These are phyloP conservation scores for Rhizomys pruinosus DNA, from an alignment of 2,113 vertebrate species.

Conservation along the genomic window DNA sequence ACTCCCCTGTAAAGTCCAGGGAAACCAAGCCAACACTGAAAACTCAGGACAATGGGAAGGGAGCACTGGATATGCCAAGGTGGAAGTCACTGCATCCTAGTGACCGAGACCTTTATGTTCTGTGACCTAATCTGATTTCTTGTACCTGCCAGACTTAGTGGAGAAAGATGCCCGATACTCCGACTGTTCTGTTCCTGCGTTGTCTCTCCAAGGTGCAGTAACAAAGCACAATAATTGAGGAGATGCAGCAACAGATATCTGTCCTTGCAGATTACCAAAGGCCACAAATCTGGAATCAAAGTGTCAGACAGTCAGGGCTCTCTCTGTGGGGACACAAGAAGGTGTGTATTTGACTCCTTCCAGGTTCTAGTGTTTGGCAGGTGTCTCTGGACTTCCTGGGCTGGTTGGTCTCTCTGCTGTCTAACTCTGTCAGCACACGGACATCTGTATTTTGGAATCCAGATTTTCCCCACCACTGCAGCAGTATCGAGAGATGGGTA, in stretches of 20 bases:
- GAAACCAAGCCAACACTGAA: background rate
- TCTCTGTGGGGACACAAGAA: background rate
- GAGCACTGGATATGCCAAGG: accelerated
- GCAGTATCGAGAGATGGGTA: accelerated
- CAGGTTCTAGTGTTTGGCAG: accelerated
- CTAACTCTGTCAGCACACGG: accelerated
- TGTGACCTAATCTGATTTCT: background rate
- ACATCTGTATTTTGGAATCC: background rate
- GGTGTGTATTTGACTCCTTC: accelerated
- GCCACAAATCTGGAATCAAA: too few relatives aligned
- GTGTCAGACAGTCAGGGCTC: accelerated
- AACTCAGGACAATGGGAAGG: accelerated
- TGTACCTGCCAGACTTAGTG: too few relatives aligned
- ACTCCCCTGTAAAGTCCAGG: background rate
- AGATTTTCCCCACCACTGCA: accelerated
- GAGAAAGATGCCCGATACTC: accelerated
- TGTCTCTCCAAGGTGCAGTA: background rate
- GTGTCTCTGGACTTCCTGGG: accelerated
- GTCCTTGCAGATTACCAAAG: background rate
- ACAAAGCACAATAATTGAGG: accelerated
- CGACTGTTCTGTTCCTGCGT: accelerated
- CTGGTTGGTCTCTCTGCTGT: accelerated
- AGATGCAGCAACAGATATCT: accelerated
- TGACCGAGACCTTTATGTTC: accelerated
- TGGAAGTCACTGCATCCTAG: accelerated